Percentiles rank a stretch among this genome's conserved stretches.
Conservation (phyloP, 1,140 invertebrate species). For the Hermetia illucens region DNA sequence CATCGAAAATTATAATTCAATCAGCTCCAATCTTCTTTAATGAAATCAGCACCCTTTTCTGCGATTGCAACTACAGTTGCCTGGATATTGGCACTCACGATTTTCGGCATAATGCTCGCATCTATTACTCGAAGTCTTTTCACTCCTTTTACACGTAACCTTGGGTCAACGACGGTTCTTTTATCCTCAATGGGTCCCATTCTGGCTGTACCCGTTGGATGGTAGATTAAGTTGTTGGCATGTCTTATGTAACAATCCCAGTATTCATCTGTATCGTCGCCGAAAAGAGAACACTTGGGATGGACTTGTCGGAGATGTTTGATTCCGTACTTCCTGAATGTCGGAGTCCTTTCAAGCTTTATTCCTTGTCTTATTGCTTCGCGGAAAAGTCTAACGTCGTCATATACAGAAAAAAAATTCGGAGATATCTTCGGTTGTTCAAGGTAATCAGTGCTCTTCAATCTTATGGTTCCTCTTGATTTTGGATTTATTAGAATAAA, state of each 20-base stretch:
- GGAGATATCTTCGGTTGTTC: conserved; percentile 59
- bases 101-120: conserved; percentile 26
- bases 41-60: conserved; percentile 40
- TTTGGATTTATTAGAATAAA: conserved; percentile 31
- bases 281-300: conserved; percentile 31
- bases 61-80: conserved; percentile 33
- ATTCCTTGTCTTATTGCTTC: conserved; percentile 39
- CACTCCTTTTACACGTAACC: conserved; percentile 38
- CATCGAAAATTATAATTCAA: no score
- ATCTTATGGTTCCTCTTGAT: conserved; percentile 36
- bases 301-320: conserved; percentile 29
- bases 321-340: conserved; percentile 35
- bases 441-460: conserved; percentile 42
- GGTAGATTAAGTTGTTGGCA: conserved; percentile 18
- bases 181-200: conserved; percentile 36
- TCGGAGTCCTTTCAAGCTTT: conserved; percentile 29
- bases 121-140: conserved; percentile 52
- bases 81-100: conserved; percentile 4
- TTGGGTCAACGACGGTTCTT: conserved; percentile 32
- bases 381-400: conserved; percentile 45
- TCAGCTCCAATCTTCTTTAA: conserved; percentile 26
- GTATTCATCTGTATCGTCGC: conserved; percentile 23
- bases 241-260: conserved; percentile 18
- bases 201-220: conserved; percentile 54
- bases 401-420: conserved; percentile 47